Conservation (phyloP, 2,888 invertebrate species). For the Keiferia lycopersicella region DNA sequence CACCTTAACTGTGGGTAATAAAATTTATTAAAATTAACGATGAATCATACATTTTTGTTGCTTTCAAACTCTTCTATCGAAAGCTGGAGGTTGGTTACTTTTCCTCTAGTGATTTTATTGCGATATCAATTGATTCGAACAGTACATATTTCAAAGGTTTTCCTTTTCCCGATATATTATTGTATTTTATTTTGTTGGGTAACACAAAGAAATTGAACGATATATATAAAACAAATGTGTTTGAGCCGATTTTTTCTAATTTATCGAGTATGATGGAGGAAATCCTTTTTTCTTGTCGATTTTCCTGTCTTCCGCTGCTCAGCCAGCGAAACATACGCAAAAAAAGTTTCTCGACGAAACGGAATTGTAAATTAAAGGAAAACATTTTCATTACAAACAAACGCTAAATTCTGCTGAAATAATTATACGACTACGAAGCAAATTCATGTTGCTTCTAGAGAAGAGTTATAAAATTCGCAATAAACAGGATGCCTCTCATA, state of each 20-base stretch:
- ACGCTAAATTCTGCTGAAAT: not conserved
- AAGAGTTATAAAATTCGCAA: too few relatives aligned
- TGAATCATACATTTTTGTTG: too few relatives aligned
- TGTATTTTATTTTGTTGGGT: slow-evolving; percentile 9
- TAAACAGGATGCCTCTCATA: too few relatives aligned
- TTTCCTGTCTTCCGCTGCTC: slow-evolving; percentile 3
- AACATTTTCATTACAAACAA: slow-evolving; percentile 9
- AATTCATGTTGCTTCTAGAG: not conserved
- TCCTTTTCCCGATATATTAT: slow-evolving; percentile 1
- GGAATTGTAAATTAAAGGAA: slow-evolving; percentile 6
- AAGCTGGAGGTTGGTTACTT: too few relatives aligned
- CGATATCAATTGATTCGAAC: slow-evolving; percentile 29
- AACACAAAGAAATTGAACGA: slow-evolving; percentile 10
- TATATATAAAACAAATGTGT: slow-evolving; percentile 11
- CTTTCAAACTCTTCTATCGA: too few relatives aligned
- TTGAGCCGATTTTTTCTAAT: slow-evolving; percentile 17
- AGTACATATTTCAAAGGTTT: slow-evolving; percentile 17
- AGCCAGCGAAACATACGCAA: not conserved
- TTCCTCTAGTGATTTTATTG: slow-evolving; percentile 32
- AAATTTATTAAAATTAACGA: too few relatives aligned
- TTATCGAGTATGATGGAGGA: not conserved
- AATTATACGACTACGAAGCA: too few relatives aligned
- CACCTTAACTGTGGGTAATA: too few relatives aligned
- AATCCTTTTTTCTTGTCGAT: slow-evolving; percentile 2
- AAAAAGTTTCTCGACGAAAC: not conserved